Evolutionary conservation across 2,888 invertebrate species (phyloP), one percentile per base, ranked within the genome.

Genomic region (Allacma fusca): DNA sequence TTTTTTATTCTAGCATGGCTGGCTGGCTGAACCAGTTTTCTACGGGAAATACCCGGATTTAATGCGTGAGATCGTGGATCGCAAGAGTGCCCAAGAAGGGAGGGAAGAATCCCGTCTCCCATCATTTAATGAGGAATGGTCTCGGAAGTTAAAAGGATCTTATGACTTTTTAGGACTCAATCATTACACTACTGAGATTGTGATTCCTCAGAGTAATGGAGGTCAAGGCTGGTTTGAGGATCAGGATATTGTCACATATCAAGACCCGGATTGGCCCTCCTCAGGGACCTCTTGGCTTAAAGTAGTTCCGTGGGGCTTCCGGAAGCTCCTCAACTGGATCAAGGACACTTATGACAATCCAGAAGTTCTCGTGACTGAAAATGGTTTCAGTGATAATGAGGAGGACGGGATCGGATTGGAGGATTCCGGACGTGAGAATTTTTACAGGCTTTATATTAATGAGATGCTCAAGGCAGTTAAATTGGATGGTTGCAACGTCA

Each of bases 231-330:
- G 73, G 69, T 34, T 50, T 44, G 57, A 16, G 44, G 78, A 78
- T 34, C 78, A 88, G 81, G 86, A 43, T 16, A 21, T 43, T 4
- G 4, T 86, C 7, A 59, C 59, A 7, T 19, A 23, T 7, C 23
- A 16, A 44, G 77, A 77, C 29, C 77, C 77, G 4, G 19, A 26
- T 28, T 77, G 77, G 77, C 67, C 62, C 43, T 23, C 34, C 2
- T 65, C 68, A 13, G 62, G 43, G 4, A 21, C 62, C n/a, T 59
- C 59, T 7, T 62, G 62, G 73, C 43, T 69, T 1, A 83, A 90
- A 89, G 88, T 89, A 57, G 89, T 89, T 0, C 90, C 91, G 0
- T 89, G 89, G 88, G 91, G 91, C 0, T 88, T 92, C 79, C 85
- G 87, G 79, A 89, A 90, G 59, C 59, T 59, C 59, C 59, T 59